Base-by-base conservation (phyloP, 2,797 vertebrate species). In the Bovichtus diacanthus region DNA sequence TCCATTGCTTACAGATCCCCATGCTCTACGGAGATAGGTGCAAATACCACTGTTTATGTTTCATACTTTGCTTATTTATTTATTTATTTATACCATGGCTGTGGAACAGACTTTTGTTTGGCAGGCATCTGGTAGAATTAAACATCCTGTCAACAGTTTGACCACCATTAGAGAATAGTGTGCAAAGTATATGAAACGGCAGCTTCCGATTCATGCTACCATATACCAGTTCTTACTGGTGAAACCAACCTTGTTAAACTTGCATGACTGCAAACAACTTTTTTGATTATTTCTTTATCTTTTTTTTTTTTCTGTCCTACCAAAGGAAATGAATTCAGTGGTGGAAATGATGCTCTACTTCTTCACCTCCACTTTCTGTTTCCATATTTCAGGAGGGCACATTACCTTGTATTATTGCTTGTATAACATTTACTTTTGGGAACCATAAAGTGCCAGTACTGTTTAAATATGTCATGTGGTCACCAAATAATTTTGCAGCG, bases 21-120 rank as follows among this genome's bases (percentile, higher is more conserved):
- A 97, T 99, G 97, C 96, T 99, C 83, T 98, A 97, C 86, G 98
- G 98, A 93, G 98, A 99, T 90, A 96, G 98, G 98, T 99, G 81
- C n/a, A 44, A 31, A 62, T 61, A 25, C 50, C 27, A 4, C 55
- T 55, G 3, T 15, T 56, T 34, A 50, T 38, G 4, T 66, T 54
- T 60, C 0, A 19, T 21, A 21, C 18, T 18, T 66, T n/a, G 6
- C 47, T 1, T 10, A 2, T 61, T 0, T 63, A 5, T 61, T 0
- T 63, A 5, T 61, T n/a, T 29, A 47, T 66, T 44, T 18, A 34
- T 25, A 9, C 21, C 27, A 34, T 21, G 23, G 11, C 27, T 39
- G 25, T 27, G 18, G n/a, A 23, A 34, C 34, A 19, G 19, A 56
- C 29, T 12, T 34, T 15, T 38, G 25, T 25, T 15, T 41, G 15